Base-by-base conservation (phyloP, 2,888 invertebrate genomes). In the Cyrtodaria siliqua region DNA sequence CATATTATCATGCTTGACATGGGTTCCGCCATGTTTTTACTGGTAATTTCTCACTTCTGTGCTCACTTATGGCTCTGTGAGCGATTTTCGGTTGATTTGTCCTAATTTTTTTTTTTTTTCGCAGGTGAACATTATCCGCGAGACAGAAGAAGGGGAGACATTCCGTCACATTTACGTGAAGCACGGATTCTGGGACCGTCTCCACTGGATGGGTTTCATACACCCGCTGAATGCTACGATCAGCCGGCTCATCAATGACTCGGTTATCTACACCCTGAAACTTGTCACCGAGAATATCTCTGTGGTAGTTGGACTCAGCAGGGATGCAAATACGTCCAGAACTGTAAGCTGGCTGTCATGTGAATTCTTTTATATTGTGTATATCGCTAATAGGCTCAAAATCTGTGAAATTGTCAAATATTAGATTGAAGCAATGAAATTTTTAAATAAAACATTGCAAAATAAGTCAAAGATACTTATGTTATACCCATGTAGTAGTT, bases 141-240 rank as follows among this genome's bases (percentile, higher is more conserved):
- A 97, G 2, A 97, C 97, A 0, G 96, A 96, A 52, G 96, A 94
- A 29, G 96, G 96, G 86, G 96, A 97, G 93, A 95, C 95, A 0
- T 96, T 96, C 0, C 95, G 93, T 52, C 84, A 89, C 66, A 95
- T 79, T 73, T 88, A 73, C 55, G 86, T 79, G 79, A 88, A 72
- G 8, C 67, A 77, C 6, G 72, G 85, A 23, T 40, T 53, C 44
- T 33, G 57, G 16, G 61, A 69, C 24, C 40, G 33, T 6, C 63
- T 72, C 0, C 66, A 81, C 56, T 73, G 90, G 95, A 93, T 95
- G 18, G 98, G 98, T 0, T 98, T 96, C 93, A 94, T 98, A 12
- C 95, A 97, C 79, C 96, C 97, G 9, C 96, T 97, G 18, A 90
- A 91, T 40, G 88, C 80, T 16, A 73, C 80, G 4, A 64, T 77